A percentile compares a stretch with the other conserved stretches of the same genome.
phyloP scores from a whole-genome alignment of 2,888 invertebrate species.

The Melieria picta region DNA sequence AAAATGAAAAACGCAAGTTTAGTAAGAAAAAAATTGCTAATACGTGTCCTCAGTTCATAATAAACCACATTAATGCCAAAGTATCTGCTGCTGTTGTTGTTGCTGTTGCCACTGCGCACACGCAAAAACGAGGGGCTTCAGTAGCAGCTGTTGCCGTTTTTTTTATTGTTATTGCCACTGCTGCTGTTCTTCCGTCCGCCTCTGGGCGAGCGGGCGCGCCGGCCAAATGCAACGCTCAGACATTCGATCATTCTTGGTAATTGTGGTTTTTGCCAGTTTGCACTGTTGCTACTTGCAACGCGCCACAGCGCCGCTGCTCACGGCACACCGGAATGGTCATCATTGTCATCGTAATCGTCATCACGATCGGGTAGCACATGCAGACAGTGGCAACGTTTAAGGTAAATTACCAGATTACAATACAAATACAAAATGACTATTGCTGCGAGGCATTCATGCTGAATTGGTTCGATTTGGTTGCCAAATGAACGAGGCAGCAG shows the following conservation, averaged over 20 bases:
- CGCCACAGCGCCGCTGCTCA: constrained; percentile 11
- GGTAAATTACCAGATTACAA: too few species aligned
- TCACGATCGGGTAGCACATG: too few species aligned
- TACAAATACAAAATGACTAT: too few species aligned
- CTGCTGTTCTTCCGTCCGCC: constrained; percentile 17
- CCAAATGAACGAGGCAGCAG: too few species aligned
- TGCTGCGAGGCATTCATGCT: too few species aligned
- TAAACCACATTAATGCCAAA: constrained; percentile 57
- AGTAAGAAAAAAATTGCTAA: constrained; percentile 30
- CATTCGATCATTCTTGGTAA: constrained; percentile 25
- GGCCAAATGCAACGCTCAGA: not conserved
- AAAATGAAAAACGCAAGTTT: constrained; percentile 18
- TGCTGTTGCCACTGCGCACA: constrained; percentile 26
- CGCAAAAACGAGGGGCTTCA: constrained; percentile 14
- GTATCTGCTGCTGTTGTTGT: constrained; percentile 34
- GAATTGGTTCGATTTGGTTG: too few species aligned
- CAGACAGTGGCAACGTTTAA: too few species aligned
- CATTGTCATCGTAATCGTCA: too few species aligned
- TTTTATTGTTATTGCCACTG: not conserved
- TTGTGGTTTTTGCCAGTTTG: constrained; percentile 16
- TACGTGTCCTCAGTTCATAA: constrained; percentile 48
- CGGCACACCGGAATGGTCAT: constrained; percentile 4
- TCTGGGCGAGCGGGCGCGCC: constrained; percentile 3
- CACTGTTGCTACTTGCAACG: constrained; percentile 5
- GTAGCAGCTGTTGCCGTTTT: constrained; percentile 10